Conservation (phyloP, 2,797 vertebrate species). For the Siniperca undulata region DNA sequence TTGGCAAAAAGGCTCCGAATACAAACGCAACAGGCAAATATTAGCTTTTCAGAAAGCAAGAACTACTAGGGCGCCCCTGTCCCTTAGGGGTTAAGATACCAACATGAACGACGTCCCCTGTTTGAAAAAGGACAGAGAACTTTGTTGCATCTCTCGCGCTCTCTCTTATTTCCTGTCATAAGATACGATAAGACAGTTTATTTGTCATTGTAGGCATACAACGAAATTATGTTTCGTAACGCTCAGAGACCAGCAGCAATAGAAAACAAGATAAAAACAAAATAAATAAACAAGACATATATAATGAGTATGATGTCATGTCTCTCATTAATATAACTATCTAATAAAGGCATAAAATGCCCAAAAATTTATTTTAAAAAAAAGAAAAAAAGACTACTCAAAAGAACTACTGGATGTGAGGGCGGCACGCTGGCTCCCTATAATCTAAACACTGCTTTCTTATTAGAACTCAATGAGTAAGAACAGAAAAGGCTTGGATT, state of each 20-base stretch:
- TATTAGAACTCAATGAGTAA: conserved; percentile 31
- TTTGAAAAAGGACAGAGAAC: not conserved
- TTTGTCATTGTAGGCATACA: too few species aligned
- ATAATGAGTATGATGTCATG: not conserved
- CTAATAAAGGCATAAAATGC: not conserved
- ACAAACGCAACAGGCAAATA: not conserved
- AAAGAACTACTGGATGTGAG: not conserved
- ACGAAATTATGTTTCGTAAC: too few species aligned
- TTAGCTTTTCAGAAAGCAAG: too few species aligned
- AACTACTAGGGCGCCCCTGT: not conserved
- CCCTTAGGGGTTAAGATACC: not conserved
- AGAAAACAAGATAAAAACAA: too few species aligned
- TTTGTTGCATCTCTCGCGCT: not conserved
- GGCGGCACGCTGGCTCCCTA: not conserved
- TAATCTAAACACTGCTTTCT: conserved; percentile 41
- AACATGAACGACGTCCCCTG: not conserved
- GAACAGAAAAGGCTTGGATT: not conserved
- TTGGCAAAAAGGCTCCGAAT: not conserved
- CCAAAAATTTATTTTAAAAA: not conserved
- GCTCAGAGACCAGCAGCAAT: too few species aligned
- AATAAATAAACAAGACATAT: too few species aligned
- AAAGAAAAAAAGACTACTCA: not conserved
- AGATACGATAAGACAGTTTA: too few species aligned
- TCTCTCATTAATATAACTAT: not conserved
- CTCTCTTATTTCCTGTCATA: not conserved